phyloP scores from a whole-genome alignment of 2,113 vertebrate genomes.

The Neogale vison region DNA sequence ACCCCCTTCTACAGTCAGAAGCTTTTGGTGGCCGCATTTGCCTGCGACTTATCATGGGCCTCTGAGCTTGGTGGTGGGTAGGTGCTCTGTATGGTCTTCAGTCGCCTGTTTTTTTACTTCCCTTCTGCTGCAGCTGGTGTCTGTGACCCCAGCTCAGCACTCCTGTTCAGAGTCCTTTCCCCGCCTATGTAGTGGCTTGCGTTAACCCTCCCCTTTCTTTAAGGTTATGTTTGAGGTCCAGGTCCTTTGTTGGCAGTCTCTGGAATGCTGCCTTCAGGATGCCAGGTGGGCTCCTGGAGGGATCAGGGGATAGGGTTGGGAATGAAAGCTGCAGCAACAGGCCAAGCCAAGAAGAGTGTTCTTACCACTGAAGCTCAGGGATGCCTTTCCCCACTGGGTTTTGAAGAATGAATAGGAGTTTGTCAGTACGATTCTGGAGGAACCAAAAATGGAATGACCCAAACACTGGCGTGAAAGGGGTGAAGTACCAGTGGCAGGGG shows the following conservation, averaged over 20 bases:
- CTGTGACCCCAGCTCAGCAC: neutral
- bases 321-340: neutral
- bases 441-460: neutral
- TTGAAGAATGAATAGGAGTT: conserved; percentile 16
- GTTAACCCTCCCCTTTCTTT: neutral
- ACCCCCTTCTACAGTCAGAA: neutral
- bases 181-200: neutral
- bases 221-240: neutral
- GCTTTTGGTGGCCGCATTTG: too few relatives aligned
- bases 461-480: neutral
- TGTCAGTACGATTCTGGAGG: neutral
- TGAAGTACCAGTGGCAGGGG: neutral
- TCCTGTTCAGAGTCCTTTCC: too few relatives aligned
- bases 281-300: neutral
- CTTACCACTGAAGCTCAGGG: neutral
- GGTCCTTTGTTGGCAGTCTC: neutral
- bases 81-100: fast-evolving
- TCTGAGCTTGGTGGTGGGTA: fast-evolving
- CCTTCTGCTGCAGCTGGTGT: fast-evolving
- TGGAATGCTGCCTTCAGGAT: neutral
- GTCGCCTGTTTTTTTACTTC: neutral
- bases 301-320: neutral
- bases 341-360: neutral
- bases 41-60: neutral
- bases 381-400: neutral